These are phyloP conservation scores for Cyclopterus lumpus DNA, from an alignment of 2,797 vertebrate species.

Conservation along the genomic window DNA sequence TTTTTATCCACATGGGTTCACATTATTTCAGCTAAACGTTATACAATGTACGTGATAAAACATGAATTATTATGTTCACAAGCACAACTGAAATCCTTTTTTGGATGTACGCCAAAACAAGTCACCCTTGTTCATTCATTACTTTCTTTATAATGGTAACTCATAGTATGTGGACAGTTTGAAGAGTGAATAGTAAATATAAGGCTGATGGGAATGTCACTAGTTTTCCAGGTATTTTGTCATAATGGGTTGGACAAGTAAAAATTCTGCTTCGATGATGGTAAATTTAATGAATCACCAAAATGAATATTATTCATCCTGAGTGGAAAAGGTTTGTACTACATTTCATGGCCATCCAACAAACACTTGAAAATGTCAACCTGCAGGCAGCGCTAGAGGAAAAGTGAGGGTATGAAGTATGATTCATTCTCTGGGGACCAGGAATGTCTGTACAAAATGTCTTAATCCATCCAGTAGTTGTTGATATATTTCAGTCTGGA, in stretches of 20 bases:
- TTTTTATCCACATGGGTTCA: conserved; percentile 49
- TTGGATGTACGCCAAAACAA: conserved; percentile 17
- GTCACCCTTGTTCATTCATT: neutral
- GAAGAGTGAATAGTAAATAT: neutral
- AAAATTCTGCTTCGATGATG: neutral
- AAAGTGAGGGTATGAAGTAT: neutral
- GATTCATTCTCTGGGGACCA: neutral
- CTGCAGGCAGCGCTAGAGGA: neutral
- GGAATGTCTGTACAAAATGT: neutral
- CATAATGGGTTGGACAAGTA: neutral
- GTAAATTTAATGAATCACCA: neutral
- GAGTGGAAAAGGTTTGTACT: neutral
- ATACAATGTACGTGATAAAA: conserved; percentile 5
- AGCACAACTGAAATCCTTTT: conserved; percentile 17
- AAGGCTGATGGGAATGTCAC: neutral
- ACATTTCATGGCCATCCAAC: neutral
- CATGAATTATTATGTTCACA: neutral
- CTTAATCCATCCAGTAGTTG: neutral
- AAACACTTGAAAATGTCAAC: neutral
- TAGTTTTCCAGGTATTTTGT: neutral
- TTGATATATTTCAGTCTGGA: conserved; percentile 1
- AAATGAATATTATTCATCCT: neutral
- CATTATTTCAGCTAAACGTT: conserved; percentile 21
- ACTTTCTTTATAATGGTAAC: neutral
- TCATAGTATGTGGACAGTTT: neutral